Base-by-base conservation (phyloP, 2,113 vertebrate genomes). In the Eolophus roseicapilla region DNA sequence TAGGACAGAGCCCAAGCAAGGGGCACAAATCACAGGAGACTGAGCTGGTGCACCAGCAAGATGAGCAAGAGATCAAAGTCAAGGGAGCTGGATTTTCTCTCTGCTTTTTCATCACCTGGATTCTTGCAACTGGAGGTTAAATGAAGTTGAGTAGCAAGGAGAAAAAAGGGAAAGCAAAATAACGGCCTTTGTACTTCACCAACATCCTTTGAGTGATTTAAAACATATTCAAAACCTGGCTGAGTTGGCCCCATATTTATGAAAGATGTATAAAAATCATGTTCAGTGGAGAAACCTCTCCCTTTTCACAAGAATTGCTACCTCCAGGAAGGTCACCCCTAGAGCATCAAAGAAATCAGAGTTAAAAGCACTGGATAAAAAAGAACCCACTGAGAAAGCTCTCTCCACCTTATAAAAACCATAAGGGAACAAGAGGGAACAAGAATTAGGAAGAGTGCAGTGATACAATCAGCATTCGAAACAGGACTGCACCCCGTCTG, bases 11-110 rank as follows among this genome's bases (percentile, higher is more conserved):
- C 46, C 64, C 8, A 7, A 24, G 63, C 1, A 5, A 90, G 53
- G 60, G 59, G 65, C 62, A 78, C 62, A 74, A 53, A 39, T 10
- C 35, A 13, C 41, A 33, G 60, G 57, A 71, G 31, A n/a, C 47
- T 0, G 7, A 70, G 63, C 47, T 50, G 46, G 29, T 25, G 44
- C n/a, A 6, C 52, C 29, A 7, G 37, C 50, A 31, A 33, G 85
- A 64, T 63, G 73, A 92, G 62, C 74, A 88, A 77, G 49, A 96
- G 82, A 96, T 95, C 95, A 95, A 92, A 97, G 90, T 29, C 55
- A 60, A 68, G 46, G 41, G 20, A 76, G 53, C 16, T 78, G 73
- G 35, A 60, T 57, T 74, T 94, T 82, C 59, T 63, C 73, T 73
- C 46, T 63, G 90, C 46, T 90, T 88, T 88, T 82, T 71, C 62